phyloP scores from a whole-genome alignment of 2,797 vertebrate species.

The Paedocypris micromegethes region DNA sequence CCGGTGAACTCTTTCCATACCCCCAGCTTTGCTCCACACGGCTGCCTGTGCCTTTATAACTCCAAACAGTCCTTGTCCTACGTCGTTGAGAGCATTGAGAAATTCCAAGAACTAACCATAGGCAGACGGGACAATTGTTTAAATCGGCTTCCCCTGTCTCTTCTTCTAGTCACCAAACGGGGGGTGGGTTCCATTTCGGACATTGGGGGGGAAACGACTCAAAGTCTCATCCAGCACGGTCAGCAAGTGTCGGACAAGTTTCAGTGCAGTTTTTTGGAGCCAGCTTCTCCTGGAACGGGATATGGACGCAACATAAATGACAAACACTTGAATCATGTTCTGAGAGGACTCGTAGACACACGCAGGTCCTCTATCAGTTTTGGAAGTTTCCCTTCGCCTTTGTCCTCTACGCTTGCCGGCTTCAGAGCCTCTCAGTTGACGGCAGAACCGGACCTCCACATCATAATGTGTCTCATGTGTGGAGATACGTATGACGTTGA shows the following conservation, averaged over 20 bases:
- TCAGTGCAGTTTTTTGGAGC: conserved; percentile 86
- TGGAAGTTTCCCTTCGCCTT: conserved; percentile 69
- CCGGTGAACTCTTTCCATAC: conserved; percentile 97
- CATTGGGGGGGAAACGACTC: conserved; percentile 86
- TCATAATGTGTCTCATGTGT: conserved; percentile 94
- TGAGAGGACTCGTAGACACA: conserved; percentile 82
- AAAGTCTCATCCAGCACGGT: conserved; percentile 86
- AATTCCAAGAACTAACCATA: conserved; percentile 79
- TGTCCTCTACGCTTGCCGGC: conserved; percentile 64
- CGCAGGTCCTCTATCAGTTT: conserved; percentile 72
- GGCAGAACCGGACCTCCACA: conserved; percentile 78
- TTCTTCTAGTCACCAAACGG: conserved; percentile 88
- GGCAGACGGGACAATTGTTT: conserved; percentile 78
- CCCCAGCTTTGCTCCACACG: conserved; percentile 89
- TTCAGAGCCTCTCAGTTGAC: conserved; percentile 75
- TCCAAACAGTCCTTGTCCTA: conserved; percentile 94
- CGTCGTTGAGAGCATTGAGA: conserved; percentile 92
- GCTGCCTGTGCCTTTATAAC: conserved; percentile 95
- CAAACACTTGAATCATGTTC: conserved; percentile 85
- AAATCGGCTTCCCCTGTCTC: conserved; percentile 77
- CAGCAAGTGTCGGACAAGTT: conserved; percentile 86
- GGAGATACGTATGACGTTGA: conserved; percentile 84
- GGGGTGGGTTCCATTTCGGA: conserved; percentile 80
- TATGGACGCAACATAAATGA: conserved; percentile 90
- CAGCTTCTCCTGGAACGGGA: conserved; percentile 82